phyloP scores from a whole-genome alignment of 2,797 vertebrate genomes.

The Gymnothorax javanicus region DNA sequence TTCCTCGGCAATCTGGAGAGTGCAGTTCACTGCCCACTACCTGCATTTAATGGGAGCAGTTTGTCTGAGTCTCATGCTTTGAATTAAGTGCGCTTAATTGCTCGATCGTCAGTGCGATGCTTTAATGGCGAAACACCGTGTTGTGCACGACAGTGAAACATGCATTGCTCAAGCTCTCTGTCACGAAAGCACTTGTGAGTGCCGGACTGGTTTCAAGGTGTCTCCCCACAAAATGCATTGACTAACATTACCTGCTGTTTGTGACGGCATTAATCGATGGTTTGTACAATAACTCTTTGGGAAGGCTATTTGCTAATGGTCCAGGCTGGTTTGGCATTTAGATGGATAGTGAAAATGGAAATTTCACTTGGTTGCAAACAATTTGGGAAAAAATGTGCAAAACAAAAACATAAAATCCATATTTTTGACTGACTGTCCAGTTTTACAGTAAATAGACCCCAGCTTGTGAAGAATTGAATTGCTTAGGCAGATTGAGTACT shows the following conservation, averaged over 20 bases:
- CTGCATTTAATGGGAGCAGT: slow-evolving; percentile 1
- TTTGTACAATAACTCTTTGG: not conserved
- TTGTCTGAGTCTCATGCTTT: slow-evolving; percentile 1
- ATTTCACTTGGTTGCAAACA: not conserved
- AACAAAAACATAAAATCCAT: not conserved
- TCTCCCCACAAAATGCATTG: slow-evolving; percentile 3
- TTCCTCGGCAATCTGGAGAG: slow-evolving; percentile 70
- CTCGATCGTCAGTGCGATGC: not conserved
- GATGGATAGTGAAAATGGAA: not conserved
- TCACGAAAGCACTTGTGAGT: not conserved
- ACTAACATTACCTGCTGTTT: not conserved
- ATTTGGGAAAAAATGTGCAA: not conserved
- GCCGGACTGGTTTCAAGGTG: not conserved
- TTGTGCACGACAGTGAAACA: not conserved
- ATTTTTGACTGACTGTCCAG: not conserved
- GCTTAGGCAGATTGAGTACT: not conserved
- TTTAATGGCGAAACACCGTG: slow-evolving; percentile 1
- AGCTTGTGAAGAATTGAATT: not conserved
- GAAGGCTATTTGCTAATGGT: not conserved
- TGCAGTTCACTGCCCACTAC: slow-evolving; percentile 28
- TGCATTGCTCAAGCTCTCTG: not conserved
- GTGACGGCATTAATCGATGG: not conserved
- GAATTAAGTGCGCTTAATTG: not conserved
- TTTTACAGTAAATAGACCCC: not conserved
- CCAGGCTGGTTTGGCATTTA: not conserved